Evolutionary conservation across 2,888 invertebrate species (phyloP), one percentile per base, ranked within the genome.

Genomic region (Malacosoma neustria): DNA sequence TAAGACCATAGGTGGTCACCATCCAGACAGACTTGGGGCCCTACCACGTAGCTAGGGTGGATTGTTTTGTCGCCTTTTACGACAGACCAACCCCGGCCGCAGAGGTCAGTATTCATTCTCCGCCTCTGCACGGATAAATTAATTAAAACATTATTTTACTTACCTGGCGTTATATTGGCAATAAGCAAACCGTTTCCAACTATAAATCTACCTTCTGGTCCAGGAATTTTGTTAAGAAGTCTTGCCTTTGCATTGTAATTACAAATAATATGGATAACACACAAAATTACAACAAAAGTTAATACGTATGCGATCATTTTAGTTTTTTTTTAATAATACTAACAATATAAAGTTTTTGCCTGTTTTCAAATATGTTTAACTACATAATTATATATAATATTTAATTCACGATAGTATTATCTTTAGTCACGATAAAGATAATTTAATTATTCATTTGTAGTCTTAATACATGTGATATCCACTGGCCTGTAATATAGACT

Each of bases 241-340:
- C 61, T 44, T 7, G 69, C 71, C 39, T 43, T 54, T 39, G 41
- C 46, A 51, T 64, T 67, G 33, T 62, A 59, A 45, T 70, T 70
- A 0, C 64, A 41, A 7, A 51, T 30, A 38, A 67, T 30, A 36
- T 71, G 57, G 9, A 68, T 15, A 4, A 56, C 31, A 35, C 53
- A 57, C 37, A 72, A 37, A 29, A 61, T 35, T 29, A 51, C 13
- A 2, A 51, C 33, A 12, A 57, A 3, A 13, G 37, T 38, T 4
- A 49, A 29, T 36, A 66, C 40, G 35, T 47, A 54, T 6, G 51
- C 11, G 2, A 61, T 41, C 66, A 66, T 66, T 36, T 6, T 46
- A 9, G 9, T 9, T 22, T 7, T 22, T 22, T 22, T 9, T 7
- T 22, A 22, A n/a, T n/a, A n/a, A n/a, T n/a, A n/a, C n/a, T n/a